Evolutionary conservation across 2,113 vertebrate species (phyloP), one percentile per base, ranked within the genome.

Genomic region (Oncorhynchus nerka): DNA sequence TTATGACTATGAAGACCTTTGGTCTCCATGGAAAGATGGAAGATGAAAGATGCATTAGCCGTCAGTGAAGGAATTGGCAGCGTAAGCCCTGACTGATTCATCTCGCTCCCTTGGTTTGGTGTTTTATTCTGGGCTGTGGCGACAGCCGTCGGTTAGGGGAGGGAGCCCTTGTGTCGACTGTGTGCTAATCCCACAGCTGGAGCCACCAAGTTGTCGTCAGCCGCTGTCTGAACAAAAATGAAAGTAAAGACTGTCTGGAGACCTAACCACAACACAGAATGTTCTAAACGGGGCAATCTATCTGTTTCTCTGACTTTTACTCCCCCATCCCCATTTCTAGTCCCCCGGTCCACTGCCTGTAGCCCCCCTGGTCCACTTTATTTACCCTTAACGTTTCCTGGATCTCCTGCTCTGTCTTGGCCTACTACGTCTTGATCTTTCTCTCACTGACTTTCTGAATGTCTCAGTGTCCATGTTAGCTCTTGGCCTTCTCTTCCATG

Each of bases 11-110:
- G n/a, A 15, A 61, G 59, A 66, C 85, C 75, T 69, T 68, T 81
- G 82, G 90, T 88, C 87, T 88, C 83, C 49, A 69, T 81, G 84
- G 86, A 88, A 89, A 88, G 85, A 89, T 83, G 77, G 83, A 83
- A 76, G 86, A 79, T 81, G 74, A 84, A 80, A 81, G 84, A 30
- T 1, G 68, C 75, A 76, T 88, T 82, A 79, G 82, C 75, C 70
- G 78, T 65, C 65, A 82, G 79, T 79, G 81, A 81, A 76, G 84
- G 88, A 88, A 89, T 89, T 90, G 89, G 87, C 87, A 75, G 68
- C 49, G 30, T 34, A 4, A 72, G 75, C 30, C 77, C 32, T 84
- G 83, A 85, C 74, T 88, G 84, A 85, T 79, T 81, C 73, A 73
- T 65, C 74, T 78, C 71, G 76, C 73, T 83, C 76, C 68, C 34